Percentiles rank a stretch among this genome's conserved stretches.
Evolutionary conservation across 2,113 vertebrate species (phyloP).

Genomic region (Tamias sibiricus): DNA sequence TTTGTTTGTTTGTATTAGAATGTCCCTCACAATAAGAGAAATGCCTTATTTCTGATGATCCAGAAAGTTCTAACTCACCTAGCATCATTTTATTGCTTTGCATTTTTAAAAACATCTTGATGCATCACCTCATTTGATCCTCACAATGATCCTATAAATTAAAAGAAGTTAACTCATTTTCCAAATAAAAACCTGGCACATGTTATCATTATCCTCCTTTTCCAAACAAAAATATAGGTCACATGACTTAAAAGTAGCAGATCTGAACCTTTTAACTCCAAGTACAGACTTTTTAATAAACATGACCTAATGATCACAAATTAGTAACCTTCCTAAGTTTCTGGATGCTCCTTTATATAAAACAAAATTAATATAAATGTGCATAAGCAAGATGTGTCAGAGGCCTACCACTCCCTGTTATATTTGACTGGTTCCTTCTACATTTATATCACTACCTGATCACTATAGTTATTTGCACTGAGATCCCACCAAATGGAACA

Average conservation of each 20-base stretch:
- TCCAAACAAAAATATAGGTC: background rate
- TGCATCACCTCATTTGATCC: background rate
- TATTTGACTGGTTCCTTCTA: background rate
- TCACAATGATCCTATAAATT: background rate
- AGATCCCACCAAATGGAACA: background rate
- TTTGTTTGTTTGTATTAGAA: background rate
- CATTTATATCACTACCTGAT: background rate
- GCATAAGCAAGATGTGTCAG: background rate
- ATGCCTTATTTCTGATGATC: background rate
- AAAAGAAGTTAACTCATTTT: background rate
- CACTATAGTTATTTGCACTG: background rate
- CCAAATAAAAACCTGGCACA: background rate
- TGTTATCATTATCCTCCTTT: background rate
- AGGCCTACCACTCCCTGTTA: background rate
- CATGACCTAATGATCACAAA: background rate
- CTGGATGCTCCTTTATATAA: background rate
- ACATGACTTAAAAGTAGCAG: background rate
- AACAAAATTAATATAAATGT: conserved; percentile 37
- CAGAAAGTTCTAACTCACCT: background rate
- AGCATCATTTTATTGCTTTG: background rate
- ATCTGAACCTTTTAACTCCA: background rate
- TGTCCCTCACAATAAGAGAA: background rate
- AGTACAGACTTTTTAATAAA: background rate
- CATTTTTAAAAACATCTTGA: background rate
- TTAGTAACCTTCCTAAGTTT: background rate